Evolutionary conservation across 1,140 invertebrate genomes (phyloP), one percentile per base, ranked within the genome.

Genomic region (Ephestia elutella): DNA sequence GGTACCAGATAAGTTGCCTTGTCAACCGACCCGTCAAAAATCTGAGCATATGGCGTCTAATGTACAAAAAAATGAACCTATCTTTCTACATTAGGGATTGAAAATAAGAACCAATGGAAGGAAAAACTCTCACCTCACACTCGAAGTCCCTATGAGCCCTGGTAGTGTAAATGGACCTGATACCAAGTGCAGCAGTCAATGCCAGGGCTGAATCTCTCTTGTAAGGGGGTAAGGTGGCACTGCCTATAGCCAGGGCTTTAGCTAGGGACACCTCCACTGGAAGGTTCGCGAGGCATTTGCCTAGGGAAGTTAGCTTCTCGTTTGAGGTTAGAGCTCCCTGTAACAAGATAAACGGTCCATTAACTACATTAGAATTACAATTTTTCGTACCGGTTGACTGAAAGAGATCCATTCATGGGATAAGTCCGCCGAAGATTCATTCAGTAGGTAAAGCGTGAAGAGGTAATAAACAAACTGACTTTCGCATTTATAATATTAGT

Each of bases 181-280:
- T 95, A 71, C 97, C 98, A 15, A 99, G 89, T 13, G 95, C 95
- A 17, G 97, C 96, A 3, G 98, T 96, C 10, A 99, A 83, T 0
- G 96, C 96, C 9, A 99, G 86, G 10, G 97, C 92, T n/a, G 97
- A 94, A 74, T 99, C 96, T n/a, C 76, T 19, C 56, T 80, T 82
- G 44, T 82, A 75, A 0, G 82, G 68, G 0, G 82, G 95, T 56
- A 96, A 92, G 54, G 98, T 97, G 25, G 98, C 92, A 19, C 95
- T 95, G 7, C 96, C 97, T 89, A 97, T 94, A 13, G 99, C 95
- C 15, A 99, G 89, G 93, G 99, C 98, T 90, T 99, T 99, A 0
- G 98, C 98, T 64, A 99, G 93, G 0, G 94, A 92, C 51, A 99
- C 94, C 82, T 99, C 98, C 11, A 99, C 96, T 5, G 98, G 98